Evolutionary conservation across 2,113 vertebrate species (phyloP).

Genomic region (Mustela lutreola): DNA sequence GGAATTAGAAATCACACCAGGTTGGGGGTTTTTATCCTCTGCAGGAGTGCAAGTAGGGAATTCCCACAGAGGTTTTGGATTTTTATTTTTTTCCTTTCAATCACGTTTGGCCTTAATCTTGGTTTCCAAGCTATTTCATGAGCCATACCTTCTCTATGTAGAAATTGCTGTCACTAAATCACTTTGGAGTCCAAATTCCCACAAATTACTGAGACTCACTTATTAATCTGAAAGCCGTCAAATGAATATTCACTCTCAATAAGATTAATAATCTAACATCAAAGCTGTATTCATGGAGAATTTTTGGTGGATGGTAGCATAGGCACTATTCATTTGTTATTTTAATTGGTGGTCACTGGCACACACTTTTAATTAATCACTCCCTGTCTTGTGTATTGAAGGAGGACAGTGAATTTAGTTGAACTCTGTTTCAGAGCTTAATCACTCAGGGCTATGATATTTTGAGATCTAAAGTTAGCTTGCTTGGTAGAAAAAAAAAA

Average conservation of each 20-base stretch:
- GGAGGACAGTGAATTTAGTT: conserved; percentile 18
- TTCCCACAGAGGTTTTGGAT: conserved; percentile 40
- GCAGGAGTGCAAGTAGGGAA: not conserved
- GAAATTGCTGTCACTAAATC: not conserved
- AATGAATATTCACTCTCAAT: conserved; percentile 19
- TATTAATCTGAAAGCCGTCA: conserved; percentile 36
- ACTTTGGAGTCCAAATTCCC: not conserved
- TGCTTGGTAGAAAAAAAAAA: conserved; percentile 1
- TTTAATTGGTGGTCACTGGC: not conserved
- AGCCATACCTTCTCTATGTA: not conserved
- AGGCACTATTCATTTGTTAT: not conserved
- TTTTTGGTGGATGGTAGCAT: not conserved
- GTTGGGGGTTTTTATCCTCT: not conserved
- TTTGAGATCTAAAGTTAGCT: conserved; percentile 39
- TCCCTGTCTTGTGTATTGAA: not conserved
- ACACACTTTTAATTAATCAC: conserved; percentile 12
- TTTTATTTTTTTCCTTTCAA: conserved; percentile 59
- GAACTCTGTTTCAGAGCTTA: not conserved
- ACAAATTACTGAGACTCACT: not conserved
- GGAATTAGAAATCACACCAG: conserved; percentile 42
- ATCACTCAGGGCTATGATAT: not conserved
- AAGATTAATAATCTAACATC: conserved; percentile 40
- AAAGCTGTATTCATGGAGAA: not conserved
- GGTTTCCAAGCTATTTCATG: conserved; percentile 22
- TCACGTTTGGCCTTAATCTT: not conserved